Conservation (phyloP, 2,888 invertebrate species). For the Dolomedes plantarius region DNA sequence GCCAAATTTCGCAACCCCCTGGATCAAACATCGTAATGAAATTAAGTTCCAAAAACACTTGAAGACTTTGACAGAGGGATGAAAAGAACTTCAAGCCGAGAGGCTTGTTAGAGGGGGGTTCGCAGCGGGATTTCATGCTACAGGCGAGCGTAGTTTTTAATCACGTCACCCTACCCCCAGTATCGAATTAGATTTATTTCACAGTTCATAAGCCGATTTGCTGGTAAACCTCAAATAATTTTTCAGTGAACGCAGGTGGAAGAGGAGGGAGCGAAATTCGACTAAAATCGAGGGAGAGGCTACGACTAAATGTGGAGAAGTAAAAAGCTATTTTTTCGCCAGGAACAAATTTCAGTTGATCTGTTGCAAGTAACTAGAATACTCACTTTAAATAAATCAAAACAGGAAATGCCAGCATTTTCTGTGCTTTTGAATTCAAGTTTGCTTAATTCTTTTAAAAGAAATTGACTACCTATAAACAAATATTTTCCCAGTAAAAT, state of each 20-base stretch:
- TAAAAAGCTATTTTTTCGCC: too few species aligned
- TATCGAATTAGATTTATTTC: constrained; percentile 24
- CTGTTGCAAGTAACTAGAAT: too few species aligned
- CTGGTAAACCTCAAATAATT: constrained; percentile 35
- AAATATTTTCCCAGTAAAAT: too few species aligned
- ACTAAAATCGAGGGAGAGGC: too few species aligned
- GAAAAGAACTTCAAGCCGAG: constrained; percentile 53
- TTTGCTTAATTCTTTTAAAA: too few species aligned
- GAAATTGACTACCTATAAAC: too few species aligned
- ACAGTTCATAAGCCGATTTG: constrained; percentile 29
- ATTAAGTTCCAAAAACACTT: constrained; percentile 65
- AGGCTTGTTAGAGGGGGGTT: not conserved
- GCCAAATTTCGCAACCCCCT: constrained; percentile 3
- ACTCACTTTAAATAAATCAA: too few species aligned
- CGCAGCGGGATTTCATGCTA: constrained; percentile 8
- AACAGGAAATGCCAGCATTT: too few species aligned
- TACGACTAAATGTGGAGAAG: too few species aligned
- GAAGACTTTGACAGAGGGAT: constrained; percentile 60
- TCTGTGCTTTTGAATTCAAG: too few species aligned
- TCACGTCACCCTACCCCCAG: constrained; percentile 11
- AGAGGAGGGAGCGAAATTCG: too few species aligned
- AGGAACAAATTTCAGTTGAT: too few species aligned
- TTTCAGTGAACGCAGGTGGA: constrained; percentile 27
- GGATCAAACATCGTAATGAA: constrained; percentile 57
- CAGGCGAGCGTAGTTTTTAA: constrained; percentile 39